Conservation (phyloP, 2,888 invertebrate genomes). For the Lithophane semibrunnea region DNA sequence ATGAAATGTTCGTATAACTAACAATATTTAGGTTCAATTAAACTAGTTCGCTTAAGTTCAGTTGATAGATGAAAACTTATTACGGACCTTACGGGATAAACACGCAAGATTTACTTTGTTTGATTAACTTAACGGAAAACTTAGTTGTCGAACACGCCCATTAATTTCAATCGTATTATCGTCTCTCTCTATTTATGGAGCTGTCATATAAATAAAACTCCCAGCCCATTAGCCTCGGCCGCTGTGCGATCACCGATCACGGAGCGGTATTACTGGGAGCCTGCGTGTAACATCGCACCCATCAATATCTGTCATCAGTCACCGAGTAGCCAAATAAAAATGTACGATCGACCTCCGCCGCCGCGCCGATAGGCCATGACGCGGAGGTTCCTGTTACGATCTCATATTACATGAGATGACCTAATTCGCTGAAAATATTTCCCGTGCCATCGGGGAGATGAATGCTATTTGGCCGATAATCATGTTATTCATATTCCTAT, state of each 20-base stretch:
- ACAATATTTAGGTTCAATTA: neutral
- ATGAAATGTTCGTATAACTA: neutral
- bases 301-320: conserved; percentile 89
- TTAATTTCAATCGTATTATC: conserved; percentile 84
- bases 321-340: conserved; percentile 86
- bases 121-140: conserved; percentile 71
- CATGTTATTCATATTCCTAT: conserved; percentile 48
- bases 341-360: conserved; percentile 80
- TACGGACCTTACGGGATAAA: conserved; percentile 60
- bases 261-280: conserved; percentile 79
- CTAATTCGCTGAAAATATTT: conserved; percentile 78
- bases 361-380: conserved; percentile 76
- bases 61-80: conserved; percentile 49
- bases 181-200: conserved; percentile 79
- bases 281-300: conserved; percentile 77
- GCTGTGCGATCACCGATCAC: conserved; percentile 76
- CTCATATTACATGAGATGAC: conserved; percentile 83
- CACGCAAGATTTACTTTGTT: conserved; percentile 65
- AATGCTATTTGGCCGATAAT: conserved; percentile 59
- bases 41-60: conserved; percentile 25
- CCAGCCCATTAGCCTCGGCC: conserved; percentile 79
- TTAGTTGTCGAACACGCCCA: conserved; percentile 75
- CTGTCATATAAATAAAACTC: conserved; percentile 86
- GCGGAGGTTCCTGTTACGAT: conserved; percentile 76
- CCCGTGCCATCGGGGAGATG: conserved; percentile 67